Conservation (phyloP, 1,140 invertebrate species). For the Chelonus insularis region DNA sequence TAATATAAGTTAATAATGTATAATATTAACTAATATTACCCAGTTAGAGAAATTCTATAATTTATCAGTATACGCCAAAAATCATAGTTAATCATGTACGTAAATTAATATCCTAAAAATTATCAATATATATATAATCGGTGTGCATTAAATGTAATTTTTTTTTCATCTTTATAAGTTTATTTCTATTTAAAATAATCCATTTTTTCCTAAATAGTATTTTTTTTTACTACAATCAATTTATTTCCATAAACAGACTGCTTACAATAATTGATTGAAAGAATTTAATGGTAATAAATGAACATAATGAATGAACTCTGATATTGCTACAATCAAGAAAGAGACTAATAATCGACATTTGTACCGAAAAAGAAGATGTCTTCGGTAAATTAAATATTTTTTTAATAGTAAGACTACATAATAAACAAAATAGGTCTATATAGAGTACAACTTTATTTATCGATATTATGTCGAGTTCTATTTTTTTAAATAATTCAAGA, state of each 20-base stretch:
- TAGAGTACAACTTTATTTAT: constrained; percentile 22
- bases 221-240: no score
- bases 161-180: neutral
- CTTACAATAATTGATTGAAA: no score
- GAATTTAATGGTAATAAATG: no score
- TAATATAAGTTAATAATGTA: no score
- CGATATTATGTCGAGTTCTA: constrained; percentile 12
- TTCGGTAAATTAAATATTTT: neutral
- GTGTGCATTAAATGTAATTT: constrained; percentile 9
- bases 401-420: neutral
- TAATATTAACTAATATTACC: no score
- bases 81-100: neutral
- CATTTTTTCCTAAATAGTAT: no score
- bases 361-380: no score
- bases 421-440: constrained; percentile 1
- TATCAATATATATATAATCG: constrained; percentile 7
- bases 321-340: no score
- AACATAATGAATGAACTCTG: no score
- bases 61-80: neutral
- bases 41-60: neutral
- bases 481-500: constrained; percentile 21
- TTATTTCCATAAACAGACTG: no score
- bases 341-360: no score
- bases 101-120: neutral
- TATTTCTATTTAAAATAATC: no score